These are phyloP conservation scores for Suricata suricatta DNA, from an alignment of 2,113 vertebrate species.

Conservation along the genomic window DNA sequence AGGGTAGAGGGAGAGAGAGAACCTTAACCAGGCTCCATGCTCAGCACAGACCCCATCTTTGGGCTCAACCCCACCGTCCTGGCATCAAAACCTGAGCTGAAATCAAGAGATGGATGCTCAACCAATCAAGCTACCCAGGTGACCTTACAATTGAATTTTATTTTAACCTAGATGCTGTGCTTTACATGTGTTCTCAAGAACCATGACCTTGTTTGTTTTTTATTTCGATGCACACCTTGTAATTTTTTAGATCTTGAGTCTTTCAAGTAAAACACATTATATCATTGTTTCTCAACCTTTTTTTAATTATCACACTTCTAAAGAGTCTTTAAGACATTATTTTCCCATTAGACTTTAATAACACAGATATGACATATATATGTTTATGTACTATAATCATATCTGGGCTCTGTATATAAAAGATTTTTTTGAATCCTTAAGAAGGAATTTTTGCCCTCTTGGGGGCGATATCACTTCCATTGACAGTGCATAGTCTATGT, in stretches of 20 bases:
- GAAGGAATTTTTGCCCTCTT: background rate
- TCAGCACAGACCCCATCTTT: no score
- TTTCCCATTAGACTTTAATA: background rate
- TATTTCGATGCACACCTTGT: background rate
- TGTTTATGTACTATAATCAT: background rate
- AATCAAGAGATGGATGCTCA: no score
- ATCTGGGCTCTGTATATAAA: background rate
- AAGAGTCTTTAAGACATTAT: background rate
- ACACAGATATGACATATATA: background rate
- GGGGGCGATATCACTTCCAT: background rate
- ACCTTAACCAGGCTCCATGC: no score
- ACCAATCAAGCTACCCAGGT: no score
- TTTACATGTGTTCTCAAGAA: background rate
- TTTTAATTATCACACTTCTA: background rate
- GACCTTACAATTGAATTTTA: background rate
- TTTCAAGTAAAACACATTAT: background rate
- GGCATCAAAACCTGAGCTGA: no score
- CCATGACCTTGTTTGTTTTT: background rate
- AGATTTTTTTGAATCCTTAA: background rate
- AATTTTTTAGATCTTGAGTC: background rate
- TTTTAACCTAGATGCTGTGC: slow-evolving; percentile 4
- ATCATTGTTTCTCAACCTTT: background rate
- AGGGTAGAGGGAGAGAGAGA: no score
- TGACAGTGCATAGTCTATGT: background rate
- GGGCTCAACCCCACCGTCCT: no score